A percentile compares a stretch with the other conserved stretches of the same genome.
These are phyloP conservation scores for Sialis fuliginosa DNA, from an alignment of 2,888 invertebrate species.

Conservation along the genomic window DNA sequence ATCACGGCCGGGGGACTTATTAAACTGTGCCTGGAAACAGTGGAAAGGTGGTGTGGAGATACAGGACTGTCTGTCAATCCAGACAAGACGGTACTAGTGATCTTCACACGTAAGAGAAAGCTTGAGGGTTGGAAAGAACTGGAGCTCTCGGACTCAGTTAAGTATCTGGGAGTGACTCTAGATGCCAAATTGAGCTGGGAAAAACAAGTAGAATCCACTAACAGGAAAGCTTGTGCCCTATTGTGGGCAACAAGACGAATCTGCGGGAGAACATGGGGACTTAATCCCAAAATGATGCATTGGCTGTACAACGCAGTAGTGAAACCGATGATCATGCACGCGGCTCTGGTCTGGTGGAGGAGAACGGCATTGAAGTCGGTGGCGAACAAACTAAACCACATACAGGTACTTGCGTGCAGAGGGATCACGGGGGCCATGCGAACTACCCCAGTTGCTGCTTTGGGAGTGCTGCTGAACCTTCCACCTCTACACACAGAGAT, in stretches of 20 bases:
- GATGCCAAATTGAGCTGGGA: too few relatives aligned
- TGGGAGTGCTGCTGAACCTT: background rate
- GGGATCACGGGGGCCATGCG: background rate
- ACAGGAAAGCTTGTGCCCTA: too few relatives aligned
- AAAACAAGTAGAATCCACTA: too few relatives aligned
- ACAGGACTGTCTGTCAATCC: too few relatives aligned
- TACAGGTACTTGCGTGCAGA: background rate
- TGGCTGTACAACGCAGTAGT: background rate
- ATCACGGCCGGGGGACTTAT: too few relatives aligned
- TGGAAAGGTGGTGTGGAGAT: too few relatives aligned
- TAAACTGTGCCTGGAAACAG: too few relatives aligned
- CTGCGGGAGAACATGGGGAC: background rate
- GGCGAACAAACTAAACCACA: background rate
- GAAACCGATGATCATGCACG: background rate
- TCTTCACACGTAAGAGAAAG: too few relatives aligned
- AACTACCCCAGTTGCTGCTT: background rate
- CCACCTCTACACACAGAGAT: background rate
- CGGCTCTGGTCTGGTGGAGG: background rate
- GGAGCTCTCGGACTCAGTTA: too few relatives aligned
- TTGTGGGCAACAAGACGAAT: background rate
- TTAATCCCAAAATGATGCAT: background rate
- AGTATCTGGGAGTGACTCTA: too few relatives aligned
- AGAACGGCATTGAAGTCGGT: background rate
- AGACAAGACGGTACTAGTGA: too few relatives aligned
- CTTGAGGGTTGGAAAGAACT: too few relatives aligned